phyloP scores from a whole-genome alignment of 2,113 vertebrate genomes.

The Tautogolabrus adspersus region DNA sequence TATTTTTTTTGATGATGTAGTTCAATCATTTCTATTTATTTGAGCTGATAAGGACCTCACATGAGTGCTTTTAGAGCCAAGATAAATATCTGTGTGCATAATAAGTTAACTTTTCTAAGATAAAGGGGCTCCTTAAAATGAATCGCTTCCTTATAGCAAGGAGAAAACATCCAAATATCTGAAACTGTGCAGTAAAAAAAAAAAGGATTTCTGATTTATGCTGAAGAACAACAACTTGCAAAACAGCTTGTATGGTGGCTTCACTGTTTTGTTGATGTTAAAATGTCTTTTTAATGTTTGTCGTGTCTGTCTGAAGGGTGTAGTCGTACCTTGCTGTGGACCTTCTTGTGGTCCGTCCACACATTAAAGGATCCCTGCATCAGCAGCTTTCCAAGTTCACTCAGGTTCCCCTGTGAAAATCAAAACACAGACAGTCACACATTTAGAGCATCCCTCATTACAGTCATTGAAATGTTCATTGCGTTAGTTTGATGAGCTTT shows the following conservation, averaged over 20 bases:
- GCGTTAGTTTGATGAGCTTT: neutral
- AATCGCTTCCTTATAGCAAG: neutral
- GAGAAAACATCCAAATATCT: neutral
- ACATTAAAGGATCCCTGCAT: constrained; percentile 93
- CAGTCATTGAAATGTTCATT: neutral
- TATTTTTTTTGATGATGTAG: too few relatives aligned
- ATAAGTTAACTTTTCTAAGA: neutral
- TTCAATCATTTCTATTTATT: too few relatives aligned
- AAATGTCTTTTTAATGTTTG: neutral
- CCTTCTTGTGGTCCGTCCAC: constrained; percentile 95
- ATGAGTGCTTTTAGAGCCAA: too few relatives aligned
- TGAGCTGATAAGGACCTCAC: too few relatives aligned
- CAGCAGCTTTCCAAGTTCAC: constrained; percentile 91
- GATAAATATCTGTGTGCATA: neutral
- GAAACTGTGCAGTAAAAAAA: neutral
- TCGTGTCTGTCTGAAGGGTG: neutral
- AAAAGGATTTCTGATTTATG: too few relatives aligned
- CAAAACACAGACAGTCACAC: constrained; percentile 4
- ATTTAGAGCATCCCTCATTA: neutral
- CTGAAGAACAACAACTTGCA: too few relatives aligned
- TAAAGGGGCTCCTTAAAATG: neutral
- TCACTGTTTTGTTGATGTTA: neutral
- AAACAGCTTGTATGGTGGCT: too few relatives aligned
- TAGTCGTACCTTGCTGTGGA: constrained; percentile 87
- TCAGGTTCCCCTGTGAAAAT: constrained; percentile 86